A percentile compares a stretch with the other conserved stretches of the same genome.
These are phyloP conservation scores for Eurystomus glaucurus DNA, from an alignment of 2,797 vertebrate species.

Conservation along the genomic window DNA sequence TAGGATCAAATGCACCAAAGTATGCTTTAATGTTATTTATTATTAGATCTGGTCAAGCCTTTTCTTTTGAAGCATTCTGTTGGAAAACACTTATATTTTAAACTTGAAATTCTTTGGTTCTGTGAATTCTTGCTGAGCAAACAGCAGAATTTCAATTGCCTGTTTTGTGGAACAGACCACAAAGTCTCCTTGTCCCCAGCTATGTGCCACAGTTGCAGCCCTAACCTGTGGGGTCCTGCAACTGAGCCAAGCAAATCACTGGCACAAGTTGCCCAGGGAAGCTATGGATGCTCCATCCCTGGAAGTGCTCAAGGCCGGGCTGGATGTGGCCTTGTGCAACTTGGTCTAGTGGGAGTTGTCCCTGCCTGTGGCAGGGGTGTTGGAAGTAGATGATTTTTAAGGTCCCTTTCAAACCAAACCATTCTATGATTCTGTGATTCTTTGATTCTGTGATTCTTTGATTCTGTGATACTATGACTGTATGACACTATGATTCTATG, in stretches of 20 bases:
- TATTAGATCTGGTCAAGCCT: not conserved
- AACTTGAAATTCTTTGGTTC: not conserved
- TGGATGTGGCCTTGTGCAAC: too few relatives aligned
- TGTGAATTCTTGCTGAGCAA: not conserved
- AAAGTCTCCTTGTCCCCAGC: not conserved
- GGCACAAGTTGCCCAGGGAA: too few relatives aligned
- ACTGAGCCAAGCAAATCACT: not conserved
- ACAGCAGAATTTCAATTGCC: not conserved
- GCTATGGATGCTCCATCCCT: too few relatives aligned
- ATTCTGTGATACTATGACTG: too few relatives aligned
- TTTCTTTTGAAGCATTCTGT: not conserved
- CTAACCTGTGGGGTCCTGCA: not conserved
- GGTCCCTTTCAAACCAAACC: too few relatives aligned
- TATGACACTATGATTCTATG: too few relatives aligned
- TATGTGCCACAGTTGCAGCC: not conserved
- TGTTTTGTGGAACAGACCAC: not conserved
- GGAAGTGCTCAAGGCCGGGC: too few relatives aligned
- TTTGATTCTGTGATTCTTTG: too few relatives aligned
- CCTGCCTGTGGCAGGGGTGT: too few relatives aligned
- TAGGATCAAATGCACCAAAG: not conserved
- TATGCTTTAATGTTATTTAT: not conserved
- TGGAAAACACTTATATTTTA: not conserved
- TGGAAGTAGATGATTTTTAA: too few relatives aligned
- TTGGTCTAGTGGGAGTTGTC: too few relatives aligned
- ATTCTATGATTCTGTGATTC: too few relatives aligned